Conservation (phyloP, 2,113 vertebrate genomes). For the Indicator indicator region DNA sequence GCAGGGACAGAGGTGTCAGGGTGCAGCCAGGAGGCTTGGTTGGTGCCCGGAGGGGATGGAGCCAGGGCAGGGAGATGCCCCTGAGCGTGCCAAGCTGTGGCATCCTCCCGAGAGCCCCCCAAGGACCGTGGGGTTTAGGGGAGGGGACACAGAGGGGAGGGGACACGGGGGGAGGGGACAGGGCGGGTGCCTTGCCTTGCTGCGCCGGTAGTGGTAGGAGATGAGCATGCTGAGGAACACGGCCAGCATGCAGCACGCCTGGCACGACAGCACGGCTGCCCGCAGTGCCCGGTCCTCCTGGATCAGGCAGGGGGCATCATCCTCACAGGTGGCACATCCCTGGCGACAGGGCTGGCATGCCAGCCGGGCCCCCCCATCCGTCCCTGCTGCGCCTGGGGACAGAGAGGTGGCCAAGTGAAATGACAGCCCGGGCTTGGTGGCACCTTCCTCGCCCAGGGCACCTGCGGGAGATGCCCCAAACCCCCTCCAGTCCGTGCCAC, state of each 20-base stretch:
- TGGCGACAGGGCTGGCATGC: slow-evolving; percentile 85
- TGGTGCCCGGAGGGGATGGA: background rate
- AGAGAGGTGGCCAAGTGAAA: background rate
- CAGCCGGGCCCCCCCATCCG: slow-evolving; percentile 61
- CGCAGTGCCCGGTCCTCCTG: slow-evolving; percentile 84
- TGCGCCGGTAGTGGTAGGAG: slow-evolving; percentile 84
- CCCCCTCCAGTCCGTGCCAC: background rate
- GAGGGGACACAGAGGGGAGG: background rate
- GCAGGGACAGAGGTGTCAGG: background rate
- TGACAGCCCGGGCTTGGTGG: accelerated
- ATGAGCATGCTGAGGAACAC: slow-evolving; percentile 92
- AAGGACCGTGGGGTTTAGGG: accelerated
- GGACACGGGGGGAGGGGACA: background rate
- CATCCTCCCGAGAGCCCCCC: background rate
- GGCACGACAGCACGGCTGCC: slow-evolving; percentile 79
- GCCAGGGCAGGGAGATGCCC: too few species aligned
- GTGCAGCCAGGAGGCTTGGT: accelerated
- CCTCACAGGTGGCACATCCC: slow-evolving; percentile 84
- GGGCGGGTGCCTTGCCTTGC: slow-evolving; percentile 77
- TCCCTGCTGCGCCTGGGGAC: background rate
- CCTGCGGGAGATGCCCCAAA: background rate
- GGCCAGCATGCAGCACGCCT: slow-evolving; percentile 89
- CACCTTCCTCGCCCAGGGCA: background rate
- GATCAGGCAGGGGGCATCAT: slow-evolving; percentile 84
- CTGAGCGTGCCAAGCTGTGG: accelerated